Conservation (phyloP, 2,113 vertebrate species). For the Rhynchomys soricoides region DNA sequence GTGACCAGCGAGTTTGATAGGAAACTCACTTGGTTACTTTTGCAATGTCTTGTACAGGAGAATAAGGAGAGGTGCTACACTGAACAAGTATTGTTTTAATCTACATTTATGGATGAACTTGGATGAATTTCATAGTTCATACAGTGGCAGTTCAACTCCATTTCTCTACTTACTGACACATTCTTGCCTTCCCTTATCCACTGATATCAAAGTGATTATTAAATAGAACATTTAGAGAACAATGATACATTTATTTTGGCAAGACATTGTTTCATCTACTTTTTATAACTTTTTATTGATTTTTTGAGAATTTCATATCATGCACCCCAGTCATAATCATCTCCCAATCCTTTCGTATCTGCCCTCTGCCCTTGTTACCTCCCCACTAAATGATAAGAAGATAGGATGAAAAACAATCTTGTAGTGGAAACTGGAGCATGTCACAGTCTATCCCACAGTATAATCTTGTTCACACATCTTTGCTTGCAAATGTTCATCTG, state of each 20-base stretch:
- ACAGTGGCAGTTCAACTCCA: neutral
- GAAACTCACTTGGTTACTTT: neutral
- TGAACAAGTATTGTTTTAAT: neutral
- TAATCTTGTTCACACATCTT: neutral
- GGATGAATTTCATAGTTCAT: neutral
- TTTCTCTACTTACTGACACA: neutral
- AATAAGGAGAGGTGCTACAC: neutral
- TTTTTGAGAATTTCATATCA: neutral
- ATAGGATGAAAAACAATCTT: neutral
- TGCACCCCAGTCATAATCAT: neutral
- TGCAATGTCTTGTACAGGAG: neutral
- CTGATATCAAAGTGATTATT: neutral
- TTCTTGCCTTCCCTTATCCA: neutral
- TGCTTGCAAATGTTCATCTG: neutral
- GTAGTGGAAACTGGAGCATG: neutral
- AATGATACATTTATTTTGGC: neutral
- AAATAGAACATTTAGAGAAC: neutral
- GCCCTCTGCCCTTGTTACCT: neutral
- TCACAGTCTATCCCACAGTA: fast-evolving
- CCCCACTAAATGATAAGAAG: neutral
- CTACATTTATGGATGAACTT: neutral
- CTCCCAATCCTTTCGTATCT: neutral
- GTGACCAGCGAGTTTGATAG: neutral
- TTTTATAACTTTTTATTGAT: neutral
- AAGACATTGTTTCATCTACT: neutral